Percentiles rank a stretch among this genome's conserved stretches.
These are phyloP conservation scores for Hucho hucho DNA, from an alignment of 2,113 vertebrate genomes.

Conservation along the genomic window DNA sequence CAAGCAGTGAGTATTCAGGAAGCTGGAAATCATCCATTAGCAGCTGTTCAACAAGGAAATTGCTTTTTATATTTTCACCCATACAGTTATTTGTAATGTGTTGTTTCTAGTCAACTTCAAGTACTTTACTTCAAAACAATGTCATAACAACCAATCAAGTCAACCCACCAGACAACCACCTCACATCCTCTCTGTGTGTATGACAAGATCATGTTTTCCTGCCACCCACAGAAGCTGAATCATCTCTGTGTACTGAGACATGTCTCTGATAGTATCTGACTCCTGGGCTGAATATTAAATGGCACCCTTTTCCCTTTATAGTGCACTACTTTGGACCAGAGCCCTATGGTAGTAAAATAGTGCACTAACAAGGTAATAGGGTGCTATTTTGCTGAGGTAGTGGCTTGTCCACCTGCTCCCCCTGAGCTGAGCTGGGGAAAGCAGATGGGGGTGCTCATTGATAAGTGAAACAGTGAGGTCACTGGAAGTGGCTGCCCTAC, in stretches of 20 bases:
- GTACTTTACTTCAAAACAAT: background rate
- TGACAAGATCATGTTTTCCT: constrained; percentile 56
- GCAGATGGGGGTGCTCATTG: constrained; percentile 35
- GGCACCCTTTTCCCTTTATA: background rate
- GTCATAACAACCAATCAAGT: constrained; percentile 47
- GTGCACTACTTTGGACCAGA: no score
- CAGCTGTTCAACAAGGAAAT: no score
- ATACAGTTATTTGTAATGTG: background rate
- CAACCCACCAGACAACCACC: constrained; percentile 28
- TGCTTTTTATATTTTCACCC: background rate
- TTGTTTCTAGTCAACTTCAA: background rate
- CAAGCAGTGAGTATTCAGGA: no score
- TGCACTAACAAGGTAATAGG: constrained; percentile 6
- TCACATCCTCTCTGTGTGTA: constrained; percentile 23
- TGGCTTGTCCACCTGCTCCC: constrained; percentile 20
- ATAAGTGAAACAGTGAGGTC: constrained; percentile 53
- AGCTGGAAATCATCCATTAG: no score
- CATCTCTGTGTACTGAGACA: constrained; percentile 38
- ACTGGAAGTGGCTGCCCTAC: constrained; percentile 5
- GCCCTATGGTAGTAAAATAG: constrained; percentile 1
- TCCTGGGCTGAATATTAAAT: constrained; percentile 12
- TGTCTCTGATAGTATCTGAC: constrained; percentile 30
- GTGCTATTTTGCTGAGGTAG: background rate
- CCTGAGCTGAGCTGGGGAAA: constrained; percentile 24
- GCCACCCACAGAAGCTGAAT: constrained; percentile 50